Conservation (phyloP, 1,140 invertebrate genomes). For the Scaptomyza pallida region DNA sequence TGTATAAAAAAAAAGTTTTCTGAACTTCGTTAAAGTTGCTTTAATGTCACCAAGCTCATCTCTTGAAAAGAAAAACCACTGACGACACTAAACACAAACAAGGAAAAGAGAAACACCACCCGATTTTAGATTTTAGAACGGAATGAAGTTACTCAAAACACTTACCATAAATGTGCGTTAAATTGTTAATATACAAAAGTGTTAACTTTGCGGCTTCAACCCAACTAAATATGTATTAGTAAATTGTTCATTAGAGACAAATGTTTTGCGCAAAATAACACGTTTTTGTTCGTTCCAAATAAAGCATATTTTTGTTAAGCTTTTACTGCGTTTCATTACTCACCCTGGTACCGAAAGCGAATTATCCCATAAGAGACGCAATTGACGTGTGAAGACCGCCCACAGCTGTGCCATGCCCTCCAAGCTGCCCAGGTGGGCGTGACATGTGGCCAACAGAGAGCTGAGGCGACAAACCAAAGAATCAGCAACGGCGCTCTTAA, state of each 20-base stretch:
- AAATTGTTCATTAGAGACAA: slow-evolving; percentile 63
- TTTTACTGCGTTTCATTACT: slow-evolving; percentile 84
- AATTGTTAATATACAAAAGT: slow-evolving; percentile 66
- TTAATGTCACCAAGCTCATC: slow-evolving; percentile 10
- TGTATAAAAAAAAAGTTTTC: no score
- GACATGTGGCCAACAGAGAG: slow-evolving; percentile 91
- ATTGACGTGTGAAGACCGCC: slow-evolving; percentile 95
- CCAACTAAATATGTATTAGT: slow-evolving; percentile 27
- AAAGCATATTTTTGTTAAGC: slow-evolving; percentile 79
- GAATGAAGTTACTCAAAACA: slow-evolving; percentile 50
- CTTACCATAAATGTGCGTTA: slow-evolving; percentile 67
- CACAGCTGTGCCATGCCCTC: slow-evolving; percentile 94
- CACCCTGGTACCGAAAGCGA: slow-evolving; percentile 92
- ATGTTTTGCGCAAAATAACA: slow-evolving; percentile 24
- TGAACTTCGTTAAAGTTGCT: no score
- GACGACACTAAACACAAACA: slow-evolving; percentile 21
- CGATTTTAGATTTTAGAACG: slow-evolving; percentile 56
- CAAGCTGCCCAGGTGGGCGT: slow-evolving; percentile 91
- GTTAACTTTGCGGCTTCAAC: slow-evolving; percentile 76
- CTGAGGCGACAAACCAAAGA: slow-evolving; percentile 93
- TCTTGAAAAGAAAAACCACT: slow-evolving; percentile 11
- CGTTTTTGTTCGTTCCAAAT: slow-evolving; percentile 60
- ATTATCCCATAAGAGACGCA: slow-evolving; percentile 95
- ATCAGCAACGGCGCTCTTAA: slow-evolving; percentile 85
- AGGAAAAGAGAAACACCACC: slow-evolving; percentile 39